Conservation (phyloP, 2,113 vertebrate species). For the Protomyctophum bolini region DNA sequence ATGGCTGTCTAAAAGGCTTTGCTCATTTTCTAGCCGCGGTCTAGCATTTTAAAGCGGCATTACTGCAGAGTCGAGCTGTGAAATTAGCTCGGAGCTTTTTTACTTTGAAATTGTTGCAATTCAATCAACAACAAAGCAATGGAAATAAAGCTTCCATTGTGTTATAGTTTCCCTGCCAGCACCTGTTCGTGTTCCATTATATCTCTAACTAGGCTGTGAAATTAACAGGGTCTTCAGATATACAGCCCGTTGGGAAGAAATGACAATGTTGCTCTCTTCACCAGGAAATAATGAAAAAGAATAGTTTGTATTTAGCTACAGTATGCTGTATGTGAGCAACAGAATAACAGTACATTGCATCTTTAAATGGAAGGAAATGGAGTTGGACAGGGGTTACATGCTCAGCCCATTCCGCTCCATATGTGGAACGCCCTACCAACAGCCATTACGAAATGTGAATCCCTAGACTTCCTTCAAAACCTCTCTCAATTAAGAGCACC, state of each 20-base stretch:
- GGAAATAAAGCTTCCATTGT: conserved; percentile 19
- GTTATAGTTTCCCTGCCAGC: conserved; percentile 1
- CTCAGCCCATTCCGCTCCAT: too few species aligned
- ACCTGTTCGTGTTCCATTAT: conserved; percentile 21
- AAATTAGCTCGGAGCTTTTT: background rate
- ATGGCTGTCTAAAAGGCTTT: conserved; percentile 29
- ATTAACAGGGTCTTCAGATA: conserved; percentile 16
- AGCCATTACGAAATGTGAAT: too few species aligned
- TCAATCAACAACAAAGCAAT: conserved; percentile 25
- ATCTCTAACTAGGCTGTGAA: conserved; percentile 25
- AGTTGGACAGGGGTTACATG: too few species aligned
- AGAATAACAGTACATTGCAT: background rate
- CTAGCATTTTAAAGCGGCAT: conserved; percentile 28
- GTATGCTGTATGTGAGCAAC: background rate
- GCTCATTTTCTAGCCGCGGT: conserved; percentile 40
- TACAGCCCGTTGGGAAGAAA: conserved; percentile 10
- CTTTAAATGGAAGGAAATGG: too few species aligned
- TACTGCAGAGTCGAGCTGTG: conserved; percentile 15
- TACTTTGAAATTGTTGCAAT: conserved; percentile 23
- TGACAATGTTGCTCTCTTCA: conserved; percentile 13
- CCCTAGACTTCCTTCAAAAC: too few species aligned
- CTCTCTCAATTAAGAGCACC: too few species aligned
- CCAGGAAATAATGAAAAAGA: conserved; percentile 25
- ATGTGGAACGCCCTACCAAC: too few species aligned
- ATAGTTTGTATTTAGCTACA: conserved; percentile 15